A percentile compares a stretch with the other conserved stretches of the same genome.
phyloP scores from a whole-genome alignment of 2,888 invertebrate genomes.

The Pheosia tremula region DNA sequence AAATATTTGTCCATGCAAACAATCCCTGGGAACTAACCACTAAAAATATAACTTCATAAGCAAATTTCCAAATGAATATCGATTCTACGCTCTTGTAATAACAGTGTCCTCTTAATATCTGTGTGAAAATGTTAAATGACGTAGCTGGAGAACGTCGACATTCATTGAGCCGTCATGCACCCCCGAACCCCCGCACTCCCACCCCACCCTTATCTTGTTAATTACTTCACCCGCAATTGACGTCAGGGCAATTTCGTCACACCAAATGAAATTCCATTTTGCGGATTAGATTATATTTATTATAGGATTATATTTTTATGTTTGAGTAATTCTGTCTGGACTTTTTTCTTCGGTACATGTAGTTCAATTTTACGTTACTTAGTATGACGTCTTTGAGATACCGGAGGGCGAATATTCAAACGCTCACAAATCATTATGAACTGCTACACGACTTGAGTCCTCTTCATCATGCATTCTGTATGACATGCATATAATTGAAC shows the following conservation, averaged over 20 bases:
- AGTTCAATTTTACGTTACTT: background rate
- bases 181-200: slow-evolving; percentile 36
- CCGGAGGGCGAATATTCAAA: no score
- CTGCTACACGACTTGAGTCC: no score
- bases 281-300: no score
- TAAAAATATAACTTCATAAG: slow-evolving; percentile 28
- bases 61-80: slow-evolving; percentile 16
- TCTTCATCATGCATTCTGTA: no score
- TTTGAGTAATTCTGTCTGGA: background rate
- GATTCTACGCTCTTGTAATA: slow-evolving; percentile 13
- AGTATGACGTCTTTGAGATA: slow-evolving; percentile 19
- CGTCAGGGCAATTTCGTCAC: slow-evolving; percentile 54
- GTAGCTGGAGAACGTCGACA: slow-evolving; percentile 43
- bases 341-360: slow-evolving; percentile 1
- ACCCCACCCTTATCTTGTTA: slow-evolving; percentile 43
- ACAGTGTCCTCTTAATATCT: background rate
- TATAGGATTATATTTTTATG: no score
- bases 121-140: slow-evolving; percentile 34
- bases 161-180: slow-evolving; percentile 54
- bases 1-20: slow-evolving; percentile 34
- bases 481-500: no score
- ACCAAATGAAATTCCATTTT: slow-evolving; percentile 40
- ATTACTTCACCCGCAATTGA: slow-evolving; percentile 49
- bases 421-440: no score
- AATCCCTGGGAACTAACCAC: slow-evolving; percentile 19